These are phyloP conservation scores for Anthophora plumipes DNA, from an alignment of 2,888 invertebrate genomes.

Conservation along the genomic window DNA sequence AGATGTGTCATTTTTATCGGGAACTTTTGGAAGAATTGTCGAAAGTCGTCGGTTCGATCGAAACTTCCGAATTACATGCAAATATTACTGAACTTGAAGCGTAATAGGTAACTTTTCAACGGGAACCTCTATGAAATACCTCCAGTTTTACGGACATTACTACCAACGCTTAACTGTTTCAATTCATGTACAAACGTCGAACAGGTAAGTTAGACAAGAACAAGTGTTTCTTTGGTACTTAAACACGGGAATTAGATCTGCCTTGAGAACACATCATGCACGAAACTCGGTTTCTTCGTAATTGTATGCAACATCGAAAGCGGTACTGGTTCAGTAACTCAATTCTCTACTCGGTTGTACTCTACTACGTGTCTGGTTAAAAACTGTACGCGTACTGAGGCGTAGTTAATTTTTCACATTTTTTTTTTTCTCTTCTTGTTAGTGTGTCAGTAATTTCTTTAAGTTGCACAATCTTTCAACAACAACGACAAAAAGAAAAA, in stretches of 20 bases:
- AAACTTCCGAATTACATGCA: slow-evolving; percentile 40
- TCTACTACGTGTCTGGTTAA: slow-evolving; percentile 48
- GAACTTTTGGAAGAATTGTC: too few relatives aligned
- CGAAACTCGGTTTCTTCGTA: slow-evolving; percentile 8
- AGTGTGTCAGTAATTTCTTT: slow-evolving; percentile 21
- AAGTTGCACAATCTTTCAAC: neutral
- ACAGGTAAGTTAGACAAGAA: too few relatives aligned
- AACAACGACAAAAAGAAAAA: neutral
- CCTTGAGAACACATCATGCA: slow-evolving; percentile 51
- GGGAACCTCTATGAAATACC: slow-evolving; percentile 13
- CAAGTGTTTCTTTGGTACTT: neutral
- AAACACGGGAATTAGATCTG: neutral
- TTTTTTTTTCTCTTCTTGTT: slow-evolving; percentile 4
- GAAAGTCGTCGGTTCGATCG: neutral
- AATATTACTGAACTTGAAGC: slow-evolving; percentile 33
- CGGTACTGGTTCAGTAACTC: slow-evolving; percentile 49
- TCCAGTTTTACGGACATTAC: neutral
- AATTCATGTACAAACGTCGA: neutral
- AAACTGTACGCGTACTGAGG: slow-evolving; percentile 21
- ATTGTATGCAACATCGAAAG: slow-evolving; percentile 60
- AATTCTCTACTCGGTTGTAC: slow-evolving; percentile 54
- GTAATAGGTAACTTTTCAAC: neutral
- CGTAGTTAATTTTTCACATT: slow-evolving; percentile 28
- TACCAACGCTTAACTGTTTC: slow-evolving; percentile 7
- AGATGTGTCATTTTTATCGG: too few relatives aligned